phyloP scores from a whole-genome alignment of 2,797 vertebrate species.

The Sebastiscus tertius region DNA sequence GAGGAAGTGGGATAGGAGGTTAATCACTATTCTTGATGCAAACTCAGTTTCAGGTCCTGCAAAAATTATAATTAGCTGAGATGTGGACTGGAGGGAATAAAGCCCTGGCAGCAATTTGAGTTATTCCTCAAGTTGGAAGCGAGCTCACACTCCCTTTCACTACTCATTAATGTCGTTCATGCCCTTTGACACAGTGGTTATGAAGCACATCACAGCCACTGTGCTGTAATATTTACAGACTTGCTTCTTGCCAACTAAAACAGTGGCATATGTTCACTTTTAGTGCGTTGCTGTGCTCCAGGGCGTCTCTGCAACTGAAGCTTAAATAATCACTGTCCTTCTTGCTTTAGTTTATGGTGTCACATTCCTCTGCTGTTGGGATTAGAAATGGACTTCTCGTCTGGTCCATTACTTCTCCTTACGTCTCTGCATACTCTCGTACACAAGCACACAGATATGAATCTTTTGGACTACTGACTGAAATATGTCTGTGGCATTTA shows the following conservation, averaged over 20 bases:
- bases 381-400: not conserved
- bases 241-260: not conserved
- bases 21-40: not conserved
- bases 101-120: not conserved
- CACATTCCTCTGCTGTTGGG: not conserved
- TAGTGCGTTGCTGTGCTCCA: not conserved
- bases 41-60: not conserved
- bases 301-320: not conserved
- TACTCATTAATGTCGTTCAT: not conserved
- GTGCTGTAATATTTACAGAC: not conserved
- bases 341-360: constrained; percentile 6
- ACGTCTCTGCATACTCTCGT: not conserved
- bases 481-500: not conserved
- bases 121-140: not conserved
- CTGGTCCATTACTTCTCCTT: not conserved
- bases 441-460: not conserved
- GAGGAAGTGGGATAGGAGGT: not conserved
- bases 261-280: not conserved
- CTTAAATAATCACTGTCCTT: not conserved
- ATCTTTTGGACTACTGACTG: not conserved
- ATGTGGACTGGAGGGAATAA: not conserved
- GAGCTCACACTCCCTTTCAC: not conserved
- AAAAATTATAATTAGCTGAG: not conserved
- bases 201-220: not conserved
- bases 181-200: not conserved